Evolutionary conservation across 2,888 invertebrate species (phyloP).

Genomic region (Platerodrilus igneus): DNA sequence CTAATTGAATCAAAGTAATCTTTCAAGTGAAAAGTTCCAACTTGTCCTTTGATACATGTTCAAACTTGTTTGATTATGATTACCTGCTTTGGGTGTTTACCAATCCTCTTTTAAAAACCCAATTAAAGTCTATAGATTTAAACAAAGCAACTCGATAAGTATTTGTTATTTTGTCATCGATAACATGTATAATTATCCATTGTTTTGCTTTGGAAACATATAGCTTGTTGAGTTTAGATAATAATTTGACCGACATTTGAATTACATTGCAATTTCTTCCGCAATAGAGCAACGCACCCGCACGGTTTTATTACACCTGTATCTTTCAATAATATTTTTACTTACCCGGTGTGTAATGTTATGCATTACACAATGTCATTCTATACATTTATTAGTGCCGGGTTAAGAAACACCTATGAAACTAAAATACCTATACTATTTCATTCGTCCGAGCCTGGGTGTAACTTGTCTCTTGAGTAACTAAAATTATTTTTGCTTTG

Average conservation of each 20-base stretch:
- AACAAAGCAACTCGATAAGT: too few species aligned
- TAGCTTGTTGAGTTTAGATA: too few species aligned
- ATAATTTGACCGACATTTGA: slow-evolving; percentile 23
- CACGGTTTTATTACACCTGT: slow-evolving; percentile 52
- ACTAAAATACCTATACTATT: slow-evolving; percentile 17
- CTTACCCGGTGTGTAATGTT: slow-evolving; percentile 50
- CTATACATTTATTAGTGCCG: slow-evolving; percentile 18
- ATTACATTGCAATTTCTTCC: slow-evolving; percentile 23
- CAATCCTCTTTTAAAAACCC: too few species aligned
- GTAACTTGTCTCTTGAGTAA: slow-evolving; percentile 19
- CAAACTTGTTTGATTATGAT: too few species aligned
- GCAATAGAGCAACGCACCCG: slow-evolving; percentile 29
- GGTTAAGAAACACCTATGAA: slow-evolving; percentile 19
- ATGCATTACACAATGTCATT: slow-evolving; percentile 47
- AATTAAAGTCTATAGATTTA: too few species aligned
- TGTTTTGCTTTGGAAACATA: too few species aligned
- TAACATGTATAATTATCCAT: too few species aligned
- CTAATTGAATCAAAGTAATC: too few species aligned
- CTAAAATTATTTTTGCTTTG: slow-evolving; percentile 5
- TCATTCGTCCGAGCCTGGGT: slow-evolving; percentile 19
- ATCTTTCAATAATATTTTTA: slow-evolving; percentile 52
- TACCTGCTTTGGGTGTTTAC: too few species aligned
- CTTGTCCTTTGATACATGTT: too few species aligned
- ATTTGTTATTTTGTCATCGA: too few species aligned
- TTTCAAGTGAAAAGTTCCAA: too few species aligned